Evolutionary conservation across 2,113 vertebrate species (phyloP), one percentile per base, ranked within the genome.

Genomic region (Cinclus mexicanus): DNA sequence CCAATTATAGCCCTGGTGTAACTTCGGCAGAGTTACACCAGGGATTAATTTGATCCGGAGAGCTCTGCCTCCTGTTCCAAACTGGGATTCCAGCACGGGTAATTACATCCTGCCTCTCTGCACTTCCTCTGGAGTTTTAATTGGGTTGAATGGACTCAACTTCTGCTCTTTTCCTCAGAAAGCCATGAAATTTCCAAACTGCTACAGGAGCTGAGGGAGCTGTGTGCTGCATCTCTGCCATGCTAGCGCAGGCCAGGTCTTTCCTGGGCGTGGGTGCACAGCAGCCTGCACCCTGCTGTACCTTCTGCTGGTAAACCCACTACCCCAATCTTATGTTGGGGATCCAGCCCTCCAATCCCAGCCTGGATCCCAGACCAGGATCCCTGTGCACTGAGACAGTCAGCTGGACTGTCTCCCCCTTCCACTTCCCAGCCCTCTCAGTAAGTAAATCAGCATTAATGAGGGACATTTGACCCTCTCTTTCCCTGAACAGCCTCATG

Each of bases 1-100:
- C 93, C 96, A 97, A 95, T 94, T 93, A 96, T 93, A 95, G 89
- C 83, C 89, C 81, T 88, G 95, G 94, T 96, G 96, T 97, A 96
- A 97, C 78, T 96, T 96, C 84, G 1, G 88, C 77, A 77, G 87
- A 84, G 79, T 96, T 96, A 79, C 96, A 88, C 95, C 87, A 89
- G 93, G 94, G 95, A 95, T 90, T 94, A 96, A 96, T 96, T 97
- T 94, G 93, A 96, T 95, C 83, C 28, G 1, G 85, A 93, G 83
- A 95, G 93, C 86, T 95, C 88, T 96, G 81, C 74, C 96, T 95
- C 89, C 89, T 96, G 86, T 95, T 96, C 94, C 60, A 88, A 96
- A 37, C 87, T 83, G 93, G 93, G 95, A 95, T 97, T 95, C 95
- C 95, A 95, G 81, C 10, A 10, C 1, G 74, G 90, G 91, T 95